Evolutionary conservation across 2,797 vertebrate genomes (phyloP), one percentile per base, ranked within the genome.

Genomic region (Scarus forsteni): DNA sequence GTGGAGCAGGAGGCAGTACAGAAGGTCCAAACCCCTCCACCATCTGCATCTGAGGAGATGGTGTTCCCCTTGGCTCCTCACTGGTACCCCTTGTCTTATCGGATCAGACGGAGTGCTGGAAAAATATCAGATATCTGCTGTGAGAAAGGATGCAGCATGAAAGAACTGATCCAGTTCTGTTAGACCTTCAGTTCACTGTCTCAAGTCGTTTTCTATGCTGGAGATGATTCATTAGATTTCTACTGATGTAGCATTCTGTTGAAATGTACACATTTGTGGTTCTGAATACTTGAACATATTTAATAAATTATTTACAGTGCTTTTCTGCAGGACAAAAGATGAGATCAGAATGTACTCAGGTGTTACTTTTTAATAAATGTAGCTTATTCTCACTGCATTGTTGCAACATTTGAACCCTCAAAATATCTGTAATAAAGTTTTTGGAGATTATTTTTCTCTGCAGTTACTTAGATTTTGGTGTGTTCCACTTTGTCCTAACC

Each of bases 161-260:
- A 76, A 55, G 94, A 96, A 70, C 76, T 95, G 60, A 92, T 92
- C 70, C 93, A 94, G 74, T 94, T 94, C 69, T 95, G 94, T 74
- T 95, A 82, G 66, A 66, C 9, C 16, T 34, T 39, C 4, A 0
- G 15, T 11, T 15, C 60, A 3, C 8, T 6, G 10, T 48, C 27
- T 50, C 35, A 15, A 54, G 12, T 18, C 7, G 15, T 51, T 40
- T 66, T 50, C 36, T 65, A 16, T 16, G 62, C 42, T 64, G 49
- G 50, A 45, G 57, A 59, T 44, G 10, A 38, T 55, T 60, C 54
- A 2, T n/a, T 14, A 12, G 63, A 35, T 70, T 52, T 71, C 11
- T 14, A 53, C 0, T 46, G 3, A 63, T 43, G n/a, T 53, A 36
- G 6, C 13, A 60, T 35, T 60, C 19, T 49, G 3, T 13, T 3